Conservation (phyloP, 2,113 vertebrate genomes). For the Chrysochloris asiatica region DNA sequence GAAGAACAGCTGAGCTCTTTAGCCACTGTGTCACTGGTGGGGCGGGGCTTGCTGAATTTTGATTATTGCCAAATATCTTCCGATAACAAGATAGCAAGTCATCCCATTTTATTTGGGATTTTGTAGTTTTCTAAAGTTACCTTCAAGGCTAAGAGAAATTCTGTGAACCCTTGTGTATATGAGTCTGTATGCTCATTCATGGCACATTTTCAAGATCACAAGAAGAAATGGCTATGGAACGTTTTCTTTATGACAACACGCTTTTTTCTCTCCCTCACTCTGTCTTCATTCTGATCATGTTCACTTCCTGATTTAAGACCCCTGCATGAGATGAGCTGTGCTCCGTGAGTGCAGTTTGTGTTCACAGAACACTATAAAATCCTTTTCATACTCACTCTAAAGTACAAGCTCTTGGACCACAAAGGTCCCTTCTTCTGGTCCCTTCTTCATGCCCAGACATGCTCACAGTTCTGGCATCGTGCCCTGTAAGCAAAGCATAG, state of each 20-base stretch:
- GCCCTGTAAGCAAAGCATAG: conserved; percentile 78
- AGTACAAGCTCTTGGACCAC: conserved; percentile 74
- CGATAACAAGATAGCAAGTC: conserved; percentile 3
- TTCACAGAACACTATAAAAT: conserved; percentile 73
- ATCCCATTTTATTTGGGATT: background rate
- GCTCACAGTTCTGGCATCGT: conserved; percentile 70
- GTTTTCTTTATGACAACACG: background rate
- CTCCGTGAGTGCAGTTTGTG: conserved; percentile 66
- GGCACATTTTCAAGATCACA: background rate
- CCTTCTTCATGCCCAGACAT: conserved; percentile 81
- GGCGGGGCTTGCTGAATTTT: conserved; percentile 21
- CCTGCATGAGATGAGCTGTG: background rate
- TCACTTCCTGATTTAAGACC: background rate
- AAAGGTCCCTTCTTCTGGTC: conserved; percentile 81
- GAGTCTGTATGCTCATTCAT: background rate
- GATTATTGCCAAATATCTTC: conserved; percentile 20
- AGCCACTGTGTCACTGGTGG: background rate
- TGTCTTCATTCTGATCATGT: background rate
- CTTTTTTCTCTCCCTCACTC: background rate
- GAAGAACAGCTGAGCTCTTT: background rate
- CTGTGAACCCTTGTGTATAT: background rate
- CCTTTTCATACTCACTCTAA: conserved; percentile 81
- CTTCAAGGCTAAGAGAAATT: background rate
- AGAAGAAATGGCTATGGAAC: background rate
- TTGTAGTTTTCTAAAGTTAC: background rate